Evolutionary conservation across 2,113 vertebrate species (phyloP).

Genomic region (Cyanoderma ruficeps): DNA sequence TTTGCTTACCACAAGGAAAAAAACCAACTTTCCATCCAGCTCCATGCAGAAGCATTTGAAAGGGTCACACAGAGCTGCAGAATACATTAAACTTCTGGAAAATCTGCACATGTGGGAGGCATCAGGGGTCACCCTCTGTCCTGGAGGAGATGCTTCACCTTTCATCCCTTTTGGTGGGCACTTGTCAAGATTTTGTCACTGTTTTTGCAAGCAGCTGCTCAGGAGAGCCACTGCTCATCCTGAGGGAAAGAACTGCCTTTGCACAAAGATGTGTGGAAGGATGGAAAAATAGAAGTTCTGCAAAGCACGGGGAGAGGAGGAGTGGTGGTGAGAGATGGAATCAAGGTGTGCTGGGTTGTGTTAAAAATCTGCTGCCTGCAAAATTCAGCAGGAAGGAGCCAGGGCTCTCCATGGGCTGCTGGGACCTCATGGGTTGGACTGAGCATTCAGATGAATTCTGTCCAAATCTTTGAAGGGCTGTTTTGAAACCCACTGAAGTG

Average conservation of each 20-base stretch:
- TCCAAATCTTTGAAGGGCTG: background rate
- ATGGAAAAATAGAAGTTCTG: background rate
- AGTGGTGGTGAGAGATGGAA: background rate
- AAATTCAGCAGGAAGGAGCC: background rate
- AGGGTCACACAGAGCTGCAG: background rate
- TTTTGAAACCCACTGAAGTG: background rate
- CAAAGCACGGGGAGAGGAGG: background rate
- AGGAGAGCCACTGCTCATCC: background rate
- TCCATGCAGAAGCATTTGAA: background rate
- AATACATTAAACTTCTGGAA: background rate
- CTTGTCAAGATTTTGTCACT: background rate
- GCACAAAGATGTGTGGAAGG: background rate
- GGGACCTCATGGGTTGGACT: rapidly evolving
- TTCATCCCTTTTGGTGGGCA: background rate
- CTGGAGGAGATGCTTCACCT: background rate
- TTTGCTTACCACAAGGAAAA: background rate
- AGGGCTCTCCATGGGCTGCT: background rate
- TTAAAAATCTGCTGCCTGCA: background rate
- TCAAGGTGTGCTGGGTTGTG: background rate
- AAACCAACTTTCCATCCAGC: background rate
- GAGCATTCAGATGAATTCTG: background rate
- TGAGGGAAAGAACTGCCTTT: background rate
- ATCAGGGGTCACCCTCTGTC: background rate
- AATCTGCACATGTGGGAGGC: background rate
- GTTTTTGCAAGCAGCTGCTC: background rate